Evolutionary conservation across 2,888 invertebrate species (phyloP).

Genomic region (Sinohyriopsis cumingii): DNA sequence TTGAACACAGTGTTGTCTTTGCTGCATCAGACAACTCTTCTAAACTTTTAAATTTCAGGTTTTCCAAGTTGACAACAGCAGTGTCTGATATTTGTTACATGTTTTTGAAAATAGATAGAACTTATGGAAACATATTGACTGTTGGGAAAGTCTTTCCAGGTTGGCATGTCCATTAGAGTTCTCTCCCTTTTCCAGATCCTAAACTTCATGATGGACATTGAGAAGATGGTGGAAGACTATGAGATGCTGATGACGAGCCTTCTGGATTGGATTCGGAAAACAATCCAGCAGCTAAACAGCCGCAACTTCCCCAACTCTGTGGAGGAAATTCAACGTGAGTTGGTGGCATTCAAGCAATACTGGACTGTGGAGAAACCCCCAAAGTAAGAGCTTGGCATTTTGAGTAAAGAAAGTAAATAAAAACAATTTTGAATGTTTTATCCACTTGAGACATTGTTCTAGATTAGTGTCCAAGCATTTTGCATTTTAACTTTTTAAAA

Average conservation of each 20-base stretch:
- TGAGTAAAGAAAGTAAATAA: neutral
- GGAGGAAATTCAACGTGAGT: constrained; percentile 93
- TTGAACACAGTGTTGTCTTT: too few species aligned
- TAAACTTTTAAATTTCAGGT: too few species aligned
- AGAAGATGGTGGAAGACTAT: constrained; percentile 92
- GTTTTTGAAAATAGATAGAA: too few species aligned
- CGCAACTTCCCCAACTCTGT: constrained; percentile 93
- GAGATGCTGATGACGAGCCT: constrained; percentile 87
- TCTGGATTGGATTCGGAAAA: constrained; percentile 93
- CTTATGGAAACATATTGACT: too few species aligned
- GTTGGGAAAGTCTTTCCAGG: too few species aligned
- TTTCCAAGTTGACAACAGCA: too few species aligned
- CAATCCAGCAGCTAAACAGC: constrained; percentile 86
- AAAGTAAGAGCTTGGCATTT: constrained; percentile 78
- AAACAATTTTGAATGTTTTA: neutral
- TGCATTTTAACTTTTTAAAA: neutral
- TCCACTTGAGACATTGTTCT: neutral
- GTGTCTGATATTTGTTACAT: too few species aligned
- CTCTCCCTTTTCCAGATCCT: constrained; percentile 81
- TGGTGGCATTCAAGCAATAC: constrained; percentile 94
- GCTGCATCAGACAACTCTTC: too few species aligned
- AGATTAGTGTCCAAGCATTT: neutral
- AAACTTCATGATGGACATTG: constrained; percentile 95
- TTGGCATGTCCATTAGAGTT: too few species aligned
- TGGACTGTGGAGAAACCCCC: constrained; percentile 98